phyloP scores from a whole-genome alignment of 2,888 invertebrate genomes.

The Choristoneura rosaceana region DNA sequence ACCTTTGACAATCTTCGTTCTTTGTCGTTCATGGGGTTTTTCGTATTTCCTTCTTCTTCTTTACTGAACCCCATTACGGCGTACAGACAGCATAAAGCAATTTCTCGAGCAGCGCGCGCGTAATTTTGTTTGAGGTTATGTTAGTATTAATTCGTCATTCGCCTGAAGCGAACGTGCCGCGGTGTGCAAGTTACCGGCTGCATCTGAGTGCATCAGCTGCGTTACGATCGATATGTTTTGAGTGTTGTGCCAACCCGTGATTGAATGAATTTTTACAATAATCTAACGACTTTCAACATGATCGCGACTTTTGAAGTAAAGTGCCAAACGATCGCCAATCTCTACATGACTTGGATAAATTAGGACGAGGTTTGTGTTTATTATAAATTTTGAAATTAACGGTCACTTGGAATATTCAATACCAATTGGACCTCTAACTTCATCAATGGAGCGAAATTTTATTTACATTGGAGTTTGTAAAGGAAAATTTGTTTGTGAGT shows the following conservation, averaged over 20 bases:
- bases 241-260: slow-evolving; percentile 68
- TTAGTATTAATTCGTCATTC: slow-evolving; percentile 80
- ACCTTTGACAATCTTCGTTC: slow-evolving; percentile 64
- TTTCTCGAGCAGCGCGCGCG: slow-evolving; percentile 75
- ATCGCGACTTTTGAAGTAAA: slow-evolving; percentile 60
- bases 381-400: slow-evolving; percentile 38
- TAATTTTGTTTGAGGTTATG: slow-evolving; percentile 84
- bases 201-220: slow-evolving; percentile 64
- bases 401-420: slow-evolving; percentile 1
- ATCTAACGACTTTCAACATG: slow-evolving; percentile 53
- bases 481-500: background rate
- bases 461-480: background rate
- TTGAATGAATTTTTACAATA: slow-evolving; percentile 51
- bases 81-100: slow-evolving; percentile 76
- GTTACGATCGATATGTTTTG: slow-evolving; percentile 70
- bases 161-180: slow-evolving; percentile 69
- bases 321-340: slow-evolving; percentile 52
- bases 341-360: slow-evolving; percentile 56
- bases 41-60: slow-evolving; percentile 63
- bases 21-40: slow-evolving; percentile 54
- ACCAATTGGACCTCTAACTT: slow-evolving; percentile 1
- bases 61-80: slow-evolving; percentile 74
- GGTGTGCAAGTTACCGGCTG: slow-evolving; percentile 49
- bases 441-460: background rate
- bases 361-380: slow-evolving; percentile 46